phyloP scores from a whole-genome alignment of 2,888 invertebrate species.

The Aproaerema taeniolella region DNA sequence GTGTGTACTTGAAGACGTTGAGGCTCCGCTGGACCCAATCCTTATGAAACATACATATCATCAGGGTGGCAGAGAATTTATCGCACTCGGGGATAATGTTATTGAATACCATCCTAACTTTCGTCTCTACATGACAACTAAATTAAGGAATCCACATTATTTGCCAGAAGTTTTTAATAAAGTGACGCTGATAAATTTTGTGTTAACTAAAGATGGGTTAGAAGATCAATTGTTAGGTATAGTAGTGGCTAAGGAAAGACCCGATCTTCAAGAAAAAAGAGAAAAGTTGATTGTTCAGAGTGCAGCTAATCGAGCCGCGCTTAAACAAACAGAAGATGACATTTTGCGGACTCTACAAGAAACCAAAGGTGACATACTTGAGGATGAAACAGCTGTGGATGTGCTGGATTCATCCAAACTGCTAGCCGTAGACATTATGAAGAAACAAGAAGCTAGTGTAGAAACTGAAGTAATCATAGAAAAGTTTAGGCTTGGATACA shows the following conservation, averaged over 20 bases:
- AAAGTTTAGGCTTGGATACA: constrained; percentile 84
- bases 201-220: constrained; percentile 87
- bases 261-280: constrained; percentile 88
- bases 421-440: constrained; percentile 87
- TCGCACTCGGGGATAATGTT: constrained; percentile 86
- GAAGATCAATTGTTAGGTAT: constrained; percentile 91
- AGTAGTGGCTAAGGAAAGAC: constrained; percentile 90
- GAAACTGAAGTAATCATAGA: constrained; percentile 88
- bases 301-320: constrained; percentile 86
- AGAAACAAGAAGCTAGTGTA: constrained; percentile 87
- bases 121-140: constrained; percentile 88
- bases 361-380: constrained; percentile 91
- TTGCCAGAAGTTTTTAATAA: constrained; percentile 90
- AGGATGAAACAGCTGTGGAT: constrained; percentile 93
- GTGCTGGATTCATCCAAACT: constrained; percentile 91
- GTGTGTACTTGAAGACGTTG: constrained; percentile 86
- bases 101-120: constrained; percentile 87
- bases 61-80: constrained; percentile 85
- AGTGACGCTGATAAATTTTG: constrained; percentile 90
- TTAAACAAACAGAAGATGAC: constrained; percentile 92
- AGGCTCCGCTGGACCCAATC: constrained; percentile 87
- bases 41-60: constrained; percentile 85
- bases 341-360: constrained; percentile 90
- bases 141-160: constrained; percentile 90
- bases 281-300: constrained; percentile 87